A percentile compares a stretch with the other conserved stretches of the same genome.
phyloP scores from a whole-genome alignment of 1,140 invertebrate species.

The Probaryconus sp. region DNA sequence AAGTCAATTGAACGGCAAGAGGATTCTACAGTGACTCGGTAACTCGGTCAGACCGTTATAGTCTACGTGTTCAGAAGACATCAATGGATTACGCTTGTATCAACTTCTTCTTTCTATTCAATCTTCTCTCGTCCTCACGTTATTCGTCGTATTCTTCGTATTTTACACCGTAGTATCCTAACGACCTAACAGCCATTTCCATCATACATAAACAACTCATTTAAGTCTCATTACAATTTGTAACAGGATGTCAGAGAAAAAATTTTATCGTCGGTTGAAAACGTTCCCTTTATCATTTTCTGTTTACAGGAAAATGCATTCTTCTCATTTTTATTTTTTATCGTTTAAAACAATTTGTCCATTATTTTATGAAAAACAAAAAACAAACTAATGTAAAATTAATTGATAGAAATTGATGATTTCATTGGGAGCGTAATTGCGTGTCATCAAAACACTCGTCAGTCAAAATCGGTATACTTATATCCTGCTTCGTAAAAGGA shows the following conservation, averaged over 20 bases:
- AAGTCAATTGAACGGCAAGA: constrained; percentile 27
- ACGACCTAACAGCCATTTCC: constrained; percentile 25
- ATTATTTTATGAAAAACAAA: too few species aligned
- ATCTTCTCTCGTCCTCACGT: constrained; percentile 44
- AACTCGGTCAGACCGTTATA: constrained; percentile 76
- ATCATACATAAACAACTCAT: constrained; percentile 37
- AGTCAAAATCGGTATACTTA: too few species aligned
- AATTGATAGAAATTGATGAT: too few species aligned
- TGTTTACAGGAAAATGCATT: too few species aligned
- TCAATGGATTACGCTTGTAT: constrained; percentile 70
- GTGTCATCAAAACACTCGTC: too few species aligned
- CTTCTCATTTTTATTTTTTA: too few species aligned
- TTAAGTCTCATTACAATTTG: constrained; percentile 24
- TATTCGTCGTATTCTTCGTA: constrained; percentile 37
- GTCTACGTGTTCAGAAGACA: constrained; percentile 65
- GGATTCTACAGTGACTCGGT: constrained; percentile 62
- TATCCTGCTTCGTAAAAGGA: constrained; percentile 11
- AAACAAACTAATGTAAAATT: too few species aligned
- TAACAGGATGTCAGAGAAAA: too few species aligned
- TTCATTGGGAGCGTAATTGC: too few species aligned
- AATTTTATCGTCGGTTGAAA: too few species aligned
- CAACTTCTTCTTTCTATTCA: constrained; percentile 59
- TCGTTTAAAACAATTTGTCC: too few species aligned
- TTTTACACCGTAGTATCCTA: constrained; percentile 28
- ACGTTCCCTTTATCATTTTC: too few species aligned